Percentiles rank a stretch among this genome's conserved stretches.
These are phyloP conservation scores for Amphiprion clarkii DNA, from an alignment of 2,797 vertebrate species.

Conservation along the genomic window DNA sequence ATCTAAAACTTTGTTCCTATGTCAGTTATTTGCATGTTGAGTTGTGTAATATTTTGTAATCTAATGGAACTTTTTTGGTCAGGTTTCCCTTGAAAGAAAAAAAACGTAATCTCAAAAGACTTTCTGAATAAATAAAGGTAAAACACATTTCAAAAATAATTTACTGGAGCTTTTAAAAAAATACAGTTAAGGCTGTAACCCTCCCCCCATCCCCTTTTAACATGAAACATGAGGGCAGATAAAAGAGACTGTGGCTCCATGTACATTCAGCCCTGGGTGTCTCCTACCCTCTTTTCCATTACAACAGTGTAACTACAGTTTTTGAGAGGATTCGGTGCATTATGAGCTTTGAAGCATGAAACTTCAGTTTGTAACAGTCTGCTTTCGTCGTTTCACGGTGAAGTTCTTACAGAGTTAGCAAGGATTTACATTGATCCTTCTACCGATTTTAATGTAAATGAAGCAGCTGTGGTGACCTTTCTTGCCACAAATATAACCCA, in stretches of 20 bases:
- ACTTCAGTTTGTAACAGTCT: not conserved
- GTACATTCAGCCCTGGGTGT: not conserved
- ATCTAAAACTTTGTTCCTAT: no score
- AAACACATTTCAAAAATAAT: not conserved
- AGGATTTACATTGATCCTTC: not conserved
- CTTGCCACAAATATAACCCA: not conserved
- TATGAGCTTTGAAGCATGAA: not conserved
- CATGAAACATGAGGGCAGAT: not conserved
- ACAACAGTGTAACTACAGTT: not conserved
- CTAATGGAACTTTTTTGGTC: no score
- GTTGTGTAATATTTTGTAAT: no score
- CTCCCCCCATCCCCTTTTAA: not conserved
- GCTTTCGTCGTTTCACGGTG: not conserved
- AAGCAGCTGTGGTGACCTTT: constrained; percentile 1
- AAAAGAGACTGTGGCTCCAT: not conserved
- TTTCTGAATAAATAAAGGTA: no score
- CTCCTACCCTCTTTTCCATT: not conserved
- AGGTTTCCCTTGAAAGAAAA: no score
- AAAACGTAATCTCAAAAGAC: no score
- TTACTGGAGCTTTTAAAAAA: not conserved
- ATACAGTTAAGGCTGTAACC: not conserved
- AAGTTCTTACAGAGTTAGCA: constrained; percentile 13
- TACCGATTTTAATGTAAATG: not conserved
- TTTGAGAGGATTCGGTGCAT: not conserved
- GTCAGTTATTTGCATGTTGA: no score